A percentile compares a stretch with the other conserved stretches of the same genome.
Conservation (phyloP, 2,113 vertebrate species). For the Zingel zingel region DNA sequence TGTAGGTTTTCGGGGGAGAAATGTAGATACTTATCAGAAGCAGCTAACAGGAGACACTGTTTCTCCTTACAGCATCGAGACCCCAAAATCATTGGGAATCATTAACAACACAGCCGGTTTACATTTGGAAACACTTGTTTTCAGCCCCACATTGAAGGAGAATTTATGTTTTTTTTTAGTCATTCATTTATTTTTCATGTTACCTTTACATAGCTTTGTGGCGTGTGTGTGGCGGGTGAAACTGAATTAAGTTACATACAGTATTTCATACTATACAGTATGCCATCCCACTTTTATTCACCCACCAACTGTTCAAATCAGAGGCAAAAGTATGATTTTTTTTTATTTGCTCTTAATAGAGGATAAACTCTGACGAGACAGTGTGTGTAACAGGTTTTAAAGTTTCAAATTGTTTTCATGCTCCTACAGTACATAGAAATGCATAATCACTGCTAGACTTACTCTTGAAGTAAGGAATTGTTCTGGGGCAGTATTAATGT, state of each 20-base stretch:
- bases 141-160: conserved; percentile 25
- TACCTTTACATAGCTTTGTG: not conserved
- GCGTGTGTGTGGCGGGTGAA: not conserved
- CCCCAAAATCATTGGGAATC: conserved; percentile 58
- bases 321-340: not conserved
- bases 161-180: not conserved
- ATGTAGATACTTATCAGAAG: conserved; percentile 71
- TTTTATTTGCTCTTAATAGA: not conserved
- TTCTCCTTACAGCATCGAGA: conserved; percentile 47
- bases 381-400: not conserved
- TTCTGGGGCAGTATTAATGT: not conserved
- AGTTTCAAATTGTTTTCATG: not conserved
- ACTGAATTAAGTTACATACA: not conserved
- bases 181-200: conserved; percentile 14
- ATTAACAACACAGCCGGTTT: conserved; percentile 62
- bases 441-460: not conserved
- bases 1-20: conserved; percentile 56
- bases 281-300: not conserved
- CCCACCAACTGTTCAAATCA: not conserved
- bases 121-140: conserved; percentile 57
- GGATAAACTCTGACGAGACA: not conserved
- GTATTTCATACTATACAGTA: not conserved
- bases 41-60: conserved; percentile 69
- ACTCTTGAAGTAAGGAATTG: not conserved
- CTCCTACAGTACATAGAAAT: not conserved